Base-by-base conservation (phyloP, 2,797 vertebrate species). In the Distichodus sexfasciatus region DNA sequence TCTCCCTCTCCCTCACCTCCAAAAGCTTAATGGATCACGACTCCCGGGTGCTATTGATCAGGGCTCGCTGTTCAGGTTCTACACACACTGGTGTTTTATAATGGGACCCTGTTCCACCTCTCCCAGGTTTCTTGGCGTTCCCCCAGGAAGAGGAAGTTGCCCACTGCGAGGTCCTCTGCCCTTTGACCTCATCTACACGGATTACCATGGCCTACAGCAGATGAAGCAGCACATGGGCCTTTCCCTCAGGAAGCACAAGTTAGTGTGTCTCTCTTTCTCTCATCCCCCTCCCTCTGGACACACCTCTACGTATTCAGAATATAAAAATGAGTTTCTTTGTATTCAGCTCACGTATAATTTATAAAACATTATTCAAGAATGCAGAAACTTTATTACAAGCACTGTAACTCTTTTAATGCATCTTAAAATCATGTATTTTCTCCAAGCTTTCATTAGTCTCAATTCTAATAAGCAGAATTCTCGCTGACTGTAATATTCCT, bases 221-320 rank as follows among this genome's bases (percentile, higher is more conserved):
- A 98, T 99, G 95, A 97, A 94, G 76, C 96, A 96, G 75, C 93
- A 98, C 88, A 98, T 99, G 96, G 97, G 97, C 6, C 93, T 98
- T 40, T 99, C 97, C 66, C 95, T 99, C 71, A 94, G 88, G 86
- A 96, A 93, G 84, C 94, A 99, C 91, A 95, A 95, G 96, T 98
- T 31, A 92, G 94, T 87, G 15, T 21, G 0, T 44, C 23, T 6
- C 38, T 36, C 7, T 4, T 33, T 33, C 4, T 33, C 4, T 33
- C 4, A 9, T 33, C 31, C 31, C 4, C 9, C 31, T 33, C 40
- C 4, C 38, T 12, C 7, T 54, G 2, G 40, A 11, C 62, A 2
- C 43, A 1, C n/a, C n/a, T n/a, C n/a, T n/a, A n/a, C n/a, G n/a
- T n/a, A n/a, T n/a, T n/a, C n/a, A n/a, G n/a, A n/a, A n/a, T n/a